Conservation (phyloP, 2,113 vertebrate species). For the Leuciscus idus region DNA sequence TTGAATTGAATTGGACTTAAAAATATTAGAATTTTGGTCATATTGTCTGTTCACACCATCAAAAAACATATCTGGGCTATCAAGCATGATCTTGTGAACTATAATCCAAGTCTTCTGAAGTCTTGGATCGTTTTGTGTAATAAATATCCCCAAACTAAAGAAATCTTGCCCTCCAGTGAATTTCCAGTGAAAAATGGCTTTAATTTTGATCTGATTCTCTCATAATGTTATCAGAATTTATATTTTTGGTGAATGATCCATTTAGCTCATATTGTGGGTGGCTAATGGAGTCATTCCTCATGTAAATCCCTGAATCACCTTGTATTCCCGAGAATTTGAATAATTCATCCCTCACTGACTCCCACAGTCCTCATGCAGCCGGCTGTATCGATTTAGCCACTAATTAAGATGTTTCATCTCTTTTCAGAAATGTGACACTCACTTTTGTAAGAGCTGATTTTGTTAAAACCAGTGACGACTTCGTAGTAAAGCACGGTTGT, state of each 20-base stretch:
- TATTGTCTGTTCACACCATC: background rate
- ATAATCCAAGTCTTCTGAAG: background rate
- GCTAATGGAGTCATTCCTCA: constrained; percentile 9
- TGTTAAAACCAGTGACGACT: background rate
- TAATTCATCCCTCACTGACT: background rate
- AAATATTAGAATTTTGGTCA: background rate
- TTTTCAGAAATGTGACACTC: constrained; percentile 1
- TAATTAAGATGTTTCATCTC: constrained; percentile 17
- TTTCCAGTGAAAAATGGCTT: constrained; percentile 1
- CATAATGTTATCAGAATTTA: constrained; percentile 15
- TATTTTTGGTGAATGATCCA: background rate
- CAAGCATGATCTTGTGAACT: background rate
- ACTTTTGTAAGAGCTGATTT: background rate
- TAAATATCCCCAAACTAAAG: background rate
- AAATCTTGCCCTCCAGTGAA: background rate
- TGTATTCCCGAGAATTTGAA: background rate
- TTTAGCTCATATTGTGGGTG: constrained; percentile 14
- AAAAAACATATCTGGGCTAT: background rate
- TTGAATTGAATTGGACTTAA: too few relatives aligned
- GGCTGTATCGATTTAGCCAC: background rate
- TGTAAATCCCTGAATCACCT: constrained; percentile 17
- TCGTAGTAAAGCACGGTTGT: background rate
- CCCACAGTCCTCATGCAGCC: constrained; percentile 5
- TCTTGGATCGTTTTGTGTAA: background rate
- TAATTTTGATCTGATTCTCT: background rate